Evolutionary conservation across 2,888 invertebrate genomes (phyloP), one percentile per base, ranked within the genome.

Genomic region (Odontomyia ornata): DNA sequence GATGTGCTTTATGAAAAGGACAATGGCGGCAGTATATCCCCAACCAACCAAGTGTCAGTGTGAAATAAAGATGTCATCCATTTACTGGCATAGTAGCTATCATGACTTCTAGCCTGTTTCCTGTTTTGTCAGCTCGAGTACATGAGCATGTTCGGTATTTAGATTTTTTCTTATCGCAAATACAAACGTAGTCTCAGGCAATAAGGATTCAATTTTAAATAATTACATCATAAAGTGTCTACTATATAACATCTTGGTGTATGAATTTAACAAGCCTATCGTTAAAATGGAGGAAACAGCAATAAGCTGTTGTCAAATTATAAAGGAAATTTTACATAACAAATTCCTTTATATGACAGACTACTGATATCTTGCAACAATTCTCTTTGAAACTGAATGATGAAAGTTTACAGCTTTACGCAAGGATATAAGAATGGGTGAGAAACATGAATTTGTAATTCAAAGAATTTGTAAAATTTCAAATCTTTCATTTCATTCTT

Each of bases 11-110:
- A 36, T 36, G 36, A 36, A 36, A 3, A 9, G 5, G 36, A 36
- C 9, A 5, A 36, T 36, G 36, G 36, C 36, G 36, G 36, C 36
- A 9, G 9, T 36, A 36, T 36, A 36, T 36, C 36, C 36, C 36
- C 36, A 36, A 9, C 56, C 27, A n/a, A 13, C 25, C 56, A 52
- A 56, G 46, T 52, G 71, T 72, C 71, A 72, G 71, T 25, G 27
- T 72, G 56, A 72, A 72, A 72, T 72, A 72, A 52, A 72, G 71
- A 72, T 72, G 56, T 72, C 71, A 72, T 72, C 46, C 56, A 72
- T 72, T 72, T 72, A 27, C 56, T 52, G 56, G 52, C 25, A 36
- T 36, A n/a, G n/a, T 57, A 7, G 62, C 28, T 15, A 25, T 62
- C 62, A 62, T 62, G 62, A 62, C 27, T n/a, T 23, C 62, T 27